These are phyloP conservation scores for Cephus spinipes DNA, from an alignment of 2,888 invertebrate genomes.

Conservation along the genomic window DNA sequence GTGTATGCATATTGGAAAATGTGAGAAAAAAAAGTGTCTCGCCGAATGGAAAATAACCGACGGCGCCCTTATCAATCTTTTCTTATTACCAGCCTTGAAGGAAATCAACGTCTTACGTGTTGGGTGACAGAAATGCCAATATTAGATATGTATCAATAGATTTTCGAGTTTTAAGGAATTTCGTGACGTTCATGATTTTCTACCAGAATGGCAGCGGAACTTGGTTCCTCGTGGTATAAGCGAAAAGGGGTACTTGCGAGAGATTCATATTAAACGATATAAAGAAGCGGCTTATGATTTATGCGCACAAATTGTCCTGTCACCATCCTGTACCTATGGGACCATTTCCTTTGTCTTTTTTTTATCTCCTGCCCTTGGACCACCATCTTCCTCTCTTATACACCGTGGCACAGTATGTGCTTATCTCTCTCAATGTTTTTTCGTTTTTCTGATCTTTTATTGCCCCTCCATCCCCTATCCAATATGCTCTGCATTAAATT, in stretches of 20 bases:
- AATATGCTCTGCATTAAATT: slow-evolving; percentile 57
- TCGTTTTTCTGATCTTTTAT: slow-evolving; percentile 42
- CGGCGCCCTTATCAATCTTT: slow-evolving; percentile 2
- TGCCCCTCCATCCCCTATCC: slow-evolving; percentile 39
- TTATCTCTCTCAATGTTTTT: background rate
- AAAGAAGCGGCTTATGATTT: slow-evolving; percentile 62
- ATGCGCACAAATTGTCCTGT: slow-evolving; percentile 65
- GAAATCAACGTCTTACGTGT: background rate
- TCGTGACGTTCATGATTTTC: too few relatives aligned
- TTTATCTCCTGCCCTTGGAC: too few relatives aligned
- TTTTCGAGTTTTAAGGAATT: background rate
- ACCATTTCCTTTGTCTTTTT: background rate
- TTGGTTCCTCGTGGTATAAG: too few relatives aligned
- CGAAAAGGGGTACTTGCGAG: background rate
- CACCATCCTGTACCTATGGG: slow-evolving; percentile 38
- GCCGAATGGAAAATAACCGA: background rate
- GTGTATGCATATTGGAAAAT: background rate
- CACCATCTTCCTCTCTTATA: too few relatives aligned
- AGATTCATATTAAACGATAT: slow-evolving; percentile 63
- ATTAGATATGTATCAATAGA: background rate
- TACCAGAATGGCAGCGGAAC: too few relatives aligned
- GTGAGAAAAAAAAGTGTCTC: background rate
- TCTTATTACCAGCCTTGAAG: background rate
- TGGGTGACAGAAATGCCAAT: background rate
- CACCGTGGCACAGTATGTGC: background rate